phyloP scores from a whole-genome alignment of 1,140 invertebrate species.

The Cardiocondyla obscurior region DNA sequence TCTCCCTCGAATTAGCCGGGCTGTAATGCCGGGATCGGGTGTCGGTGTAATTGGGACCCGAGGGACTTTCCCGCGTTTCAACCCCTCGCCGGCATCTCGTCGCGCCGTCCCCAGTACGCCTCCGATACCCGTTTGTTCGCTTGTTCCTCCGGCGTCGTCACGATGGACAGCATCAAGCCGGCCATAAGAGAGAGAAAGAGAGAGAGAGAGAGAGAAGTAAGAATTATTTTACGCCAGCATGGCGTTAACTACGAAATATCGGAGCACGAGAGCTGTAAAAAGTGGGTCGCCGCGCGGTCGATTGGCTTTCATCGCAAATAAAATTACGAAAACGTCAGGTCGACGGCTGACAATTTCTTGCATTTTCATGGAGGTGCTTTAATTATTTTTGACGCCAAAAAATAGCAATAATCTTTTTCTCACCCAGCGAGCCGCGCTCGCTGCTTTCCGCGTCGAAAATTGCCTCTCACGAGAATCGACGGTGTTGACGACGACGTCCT shows the following conservation, averaged over 20 bases:
- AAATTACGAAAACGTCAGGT: conserved; percentile 20
- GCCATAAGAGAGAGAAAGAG: background rate
- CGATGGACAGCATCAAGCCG: background rate
- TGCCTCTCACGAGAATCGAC: conserved; percentile 62
- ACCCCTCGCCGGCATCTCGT: conserved; percentile 56
- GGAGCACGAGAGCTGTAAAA: conserved; percentile 13
- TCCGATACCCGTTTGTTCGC: conserved; percentile 16
- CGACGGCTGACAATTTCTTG: background rate
- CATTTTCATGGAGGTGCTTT: background rate
- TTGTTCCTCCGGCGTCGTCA: background rate
- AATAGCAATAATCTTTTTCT: background rate
- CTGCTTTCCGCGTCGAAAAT: conserved; percentile 36
- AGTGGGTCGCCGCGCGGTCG: conserved; percentile 18
- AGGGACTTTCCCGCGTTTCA: conserved; percentile 75
- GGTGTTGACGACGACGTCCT: conserved; percentile 60
- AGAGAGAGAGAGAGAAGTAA: too few relatives aligned
- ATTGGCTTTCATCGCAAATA: conserved; percentile 3
- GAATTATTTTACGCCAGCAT: conserved; percentile 36
- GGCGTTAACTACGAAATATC: conserved; percentile 30
- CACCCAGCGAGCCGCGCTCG: too few relatives aligned
- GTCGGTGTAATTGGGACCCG: conserved; percentile 82
- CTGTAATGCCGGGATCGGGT: conserved; percentile 81
- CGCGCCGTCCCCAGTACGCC: conserved; percentile 44
- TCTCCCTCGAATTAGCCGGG: conserved; percentile 80
- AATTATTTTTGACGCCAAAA: background rate